Evolutionary conservation across 2,888 invertebrate species (phyloP).

Genomic region (Stenolophus ochropezus): DNA sequence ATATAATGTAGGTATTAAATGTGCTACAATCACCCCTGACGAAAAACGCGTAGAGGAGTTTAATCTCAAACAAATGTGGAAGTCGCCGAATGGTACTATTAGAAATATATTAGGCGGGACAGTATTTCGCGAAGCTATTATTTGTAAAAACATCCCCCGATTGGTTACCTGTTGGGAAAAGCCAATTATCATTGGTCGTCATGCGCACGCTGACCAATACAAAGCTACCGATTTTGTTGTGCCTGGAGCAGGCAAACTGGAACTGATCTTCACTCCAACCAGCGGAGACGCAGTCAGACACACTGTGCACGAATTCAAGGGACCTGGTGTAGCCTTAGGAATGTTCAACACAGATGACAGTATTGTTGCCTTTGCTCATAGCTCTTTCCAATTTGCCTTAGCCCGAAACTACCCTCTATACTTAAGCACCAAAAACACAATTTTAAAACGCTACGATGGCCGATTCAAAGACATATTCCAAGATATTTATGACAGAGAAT

Average conservation of each 20-base stretch:
- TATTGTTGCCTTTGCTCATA: slow-evolving; percentile 95
- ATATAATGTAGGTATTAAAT: slow-evolving; percentile 99
- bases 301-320: slow-evolving; percentile 89
- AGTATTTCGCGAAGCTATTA: slow-evolving; percentile 88
- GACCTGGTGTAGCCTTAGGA: slow-evolving; percentile 92
- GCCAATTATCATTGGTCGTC: slow-evolving; percentile 98
- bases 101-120: slow-evolving; percentile 91
- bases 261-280: slow-evolving; percentile 86
- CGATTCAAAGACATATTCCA: slow-evolving; percentile 98
- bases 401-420: slow-evolving; percentile 91
- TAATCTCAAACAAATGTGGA: slow-evolving; percentile 92
- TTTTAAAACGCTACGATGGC: slow-evolving; percentile 96
- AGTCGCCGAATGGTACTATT: slow-evolving; percentile 92
- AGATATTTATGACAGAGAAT: slow-evolving; percentile 92
- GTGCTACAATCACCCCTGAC: slow-evolving; percentile 98
- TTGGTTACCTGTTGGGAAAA: slow-evolving; percentile 96
- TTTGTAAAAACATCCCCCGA: slow-evolving; percentile 95
- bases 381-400: slow-evolving; percentile 94
- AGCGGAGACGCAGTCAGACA: slow-evolving; percentile 80
- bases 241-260: slow-evolving; percentile 91
- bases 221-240: slow-evolving; percentile 98
- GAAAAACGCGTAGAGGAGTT: slow-evolving; percentile 96
- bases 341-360: slow-evolving; percentile 98
- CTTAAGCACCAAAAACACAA: slow-evolving; percentile 97
- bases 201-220: slow-evolving; percentile 98